Evolutionary conservation across 2,113 vertebrate species (phyloP).

Genomic region (Gobiocypris rarus): DNA sequence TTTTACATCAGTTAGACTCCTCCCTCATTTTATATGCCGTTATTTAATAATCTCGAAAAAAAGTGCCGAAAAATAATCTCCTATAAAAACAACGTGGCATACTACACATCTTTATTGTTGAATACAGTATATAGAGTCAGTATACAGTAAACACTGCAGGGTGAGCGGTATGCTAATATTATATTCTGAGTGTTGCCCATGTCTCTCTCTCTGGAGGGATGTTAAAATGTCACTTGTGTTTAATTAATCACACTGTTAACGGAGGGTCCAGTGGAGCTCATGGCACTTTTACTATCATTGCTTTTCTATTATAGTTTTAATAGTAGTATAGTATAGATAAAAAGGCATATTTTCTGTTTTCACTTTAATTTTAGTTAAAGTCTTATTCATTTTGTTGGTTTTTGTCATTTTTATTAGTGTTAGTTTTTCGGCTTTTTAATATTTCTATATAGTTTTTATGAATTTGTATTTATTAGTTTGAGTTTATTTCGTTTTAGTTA

Average conservation of each 20-base stretch:
- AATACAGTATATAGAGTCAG: background rate
- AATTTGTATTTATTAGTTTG: background rate
- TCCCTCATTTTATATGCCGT: background rate
- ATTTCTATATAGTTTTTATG: background rate
- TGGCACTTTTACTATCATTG: background rate
- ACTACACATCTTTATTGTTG: background rate
- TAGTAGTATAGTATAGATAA: no score
- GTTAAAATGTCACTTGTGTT: background rate
- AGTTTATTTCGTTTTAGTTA: background rate
- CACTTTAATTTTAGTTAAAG: background rate
- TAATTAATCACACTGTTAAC: background rate
- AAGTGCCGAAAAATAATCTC: background rate
- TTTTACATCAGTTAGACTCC: background rate
- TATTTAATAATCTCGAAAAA: constrained; percentile 1
- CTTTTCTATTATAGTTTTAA: background rate
- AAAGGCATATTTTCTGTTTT: background rate
- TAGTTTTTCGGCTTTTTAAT: background rate
- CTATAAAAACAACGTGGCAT: background rate
- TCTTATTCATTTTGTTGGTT: background rate
- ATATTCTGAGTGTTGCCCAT: background rate
- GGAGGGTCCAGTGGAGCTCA: background rate
- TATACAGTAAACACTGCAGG: background rate
- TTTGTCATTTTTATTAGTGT: background rate
- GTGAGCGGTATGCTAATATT: background rate
- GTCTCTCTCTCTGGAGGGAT: background rate